phyloP scores from a whole-genome alignment of 1,140 invertebrate genomes.

The Leptoteleia sp. region DNA sequence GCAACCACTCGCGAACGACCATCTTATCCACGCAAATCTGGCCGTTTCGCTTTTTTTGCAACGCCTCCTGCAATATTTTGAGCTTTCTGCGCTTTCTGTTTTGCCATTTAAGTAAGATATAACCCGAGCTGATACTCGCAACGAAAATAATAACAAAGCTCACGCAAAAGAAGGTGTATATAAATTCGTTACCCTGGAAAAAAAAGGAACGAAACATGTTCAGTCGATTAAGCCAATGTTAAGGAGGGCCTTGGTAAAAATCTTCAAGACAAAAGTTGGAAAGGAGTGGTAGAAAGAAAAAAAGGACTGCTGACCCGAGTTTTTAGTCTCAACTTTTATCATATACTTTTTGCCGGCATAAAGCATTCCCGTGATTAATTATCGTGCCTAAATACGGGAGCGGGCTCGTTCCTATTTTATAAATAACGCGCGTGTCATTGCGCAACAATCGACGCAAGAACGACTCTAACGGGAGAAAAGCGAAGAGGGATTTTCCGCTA shows the following conservation, averaged over 20 bases:
- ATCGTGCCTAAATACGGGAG: constrained; percentile 56
- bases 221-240: no score
- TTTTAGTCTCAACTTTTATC: no score
- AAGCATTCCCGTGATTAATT: constrained; percentile 39
- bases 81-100: constrained; percentile 90
- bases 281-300: neutral
- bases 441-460: constrained; percentile 54
- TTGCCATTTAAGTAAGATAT: constrained; percentile 95
- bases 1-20: constrained; percentile 96
- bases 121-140: constrained; percentile 93
- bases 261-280: neutral
- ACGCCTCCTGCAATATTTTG: constrained; percentile 91
- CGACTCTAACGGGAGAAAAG: constrained; percentile 49
- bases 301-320: no score
- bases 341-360: constrained; percentile 5
- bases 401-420: constrained; percentile 52
- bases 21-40: constrained; percentile 93
- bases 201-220: neutral
- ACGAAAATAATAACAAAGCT: constrained; percentile 95
- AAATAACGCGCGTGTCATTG: constrained; percentile 50
- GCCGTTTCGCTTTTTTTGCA: constrained; percentile 82
- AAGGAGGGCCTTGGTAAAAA: no score
- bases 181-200: constrained; percentile 95
- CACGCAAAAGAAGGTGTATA: constrained; percentile 97
- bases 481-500: constrained; percentile 61